Base-by-base conservation (phyloP, 1,140 invertebrate genomes). In the Araneus ventricosus region DNA sequence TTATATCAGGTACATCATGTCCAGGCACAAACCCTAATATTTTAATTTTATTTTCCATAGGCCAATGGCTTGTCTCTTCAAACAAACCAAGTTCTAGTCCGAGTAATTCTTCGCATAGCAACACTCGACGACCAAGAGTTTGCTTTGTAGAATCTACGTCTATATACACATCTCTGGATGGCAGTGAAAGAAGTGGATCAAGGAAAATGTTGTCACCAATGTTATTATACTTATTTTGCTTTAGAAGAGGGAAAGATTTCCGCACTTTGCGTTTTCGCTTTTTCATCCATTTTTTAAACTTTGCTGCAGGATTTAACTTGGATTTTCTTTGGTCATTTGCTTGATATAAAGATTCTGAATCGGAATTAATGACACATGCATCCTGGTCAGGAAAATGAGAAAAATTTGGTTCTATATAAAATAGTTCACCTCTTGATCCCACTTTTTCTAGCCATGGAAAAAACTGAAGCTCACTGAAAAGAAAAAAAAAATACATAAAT, bases 371-470 rank as follows among this genome's bases (percentile, higher is more conserved):
- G 27, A 57, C 30, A 52, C 5, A 27, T 4, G 37, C 17, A 27
- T 88, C 63, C 45, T 67, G 37, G 5, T 75, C 20, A 17, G 30
- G 2, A 34, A 39, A 24, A 63, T 30, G 8, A 30, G 88, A 59
- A 57, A 75, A 90, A 59, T 39, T 57, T 20, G 45, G 67, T 80
- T 90, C 41, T 34, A 90, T 80, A 59, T 90, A 90, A 80, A 90
- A 90, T 17, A 90, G 22, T 34, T 90, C 88, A 39, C 88, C 88
- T 59, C 57, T 90, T 24, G 70, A 24, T 24, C 88, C 88, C 7
- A 90, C 88, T 37, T 80, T 90, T n/a, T 90, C 70, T n/a, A 90
- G n/a, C 88, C 88, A 90, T 80, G 88, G 88, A 80, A 45, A 75
- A 52, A 10, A 57, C n/a, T 67, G 39, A 45, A 34, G 61, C 10